Percentiles rank a stretch among this genome's conserved stretches.
Evolutionary conservation across 2,797 vertebrate genomes (phyloP).

Genomic region (Sebastes iracundus): DNA sequence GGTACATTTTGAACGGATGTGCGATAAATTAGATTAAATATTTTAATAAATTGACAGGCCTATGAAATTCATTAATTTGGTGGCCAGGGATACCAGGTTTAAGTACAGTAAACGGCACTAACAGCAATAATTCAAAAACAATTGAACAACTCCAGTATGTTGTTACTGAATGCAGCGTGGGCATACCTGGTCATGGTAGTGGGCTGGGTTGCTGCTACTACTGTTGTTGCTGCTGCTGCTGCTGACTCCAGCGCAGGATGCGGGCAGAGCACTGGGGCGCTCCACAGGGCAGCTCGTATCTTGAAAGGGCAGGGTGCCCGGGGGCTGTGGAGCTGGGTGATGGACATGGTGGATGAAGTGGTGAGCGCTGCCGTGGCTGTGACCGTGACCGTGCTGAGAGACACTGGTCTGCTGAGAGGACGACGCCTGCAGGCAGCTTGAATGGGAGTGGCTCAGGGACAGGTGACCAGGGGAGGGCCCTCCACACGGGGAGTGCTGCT

Average conservation of each 20-base stretch:
- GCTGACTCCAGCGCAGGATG: conserved; percentile 87
- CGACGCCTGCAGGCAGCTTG: conserved; percentile 91
- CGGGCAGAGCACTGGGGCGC: conserved; percentile 88
- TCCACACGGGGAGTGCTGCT: conserved; percentile 96
- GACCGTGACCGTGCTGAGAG: conserved; percentile 83
- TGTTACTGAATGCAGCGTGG: not conserved
- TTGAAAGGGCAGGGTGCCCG: conserved; percentile 87
- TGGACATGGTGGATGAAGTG: conserved; percentile 95
- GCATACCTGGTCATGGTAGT: conserved; percentile 95
- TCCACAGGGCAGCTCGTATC: conserved; percentile 92
- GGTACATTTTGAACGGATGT: too few species aligned
- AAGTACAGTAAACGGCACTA: not conserved
- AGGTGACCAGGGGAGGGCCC: conserved; percentile 91
- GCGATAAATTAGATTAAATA: too few species aligned
- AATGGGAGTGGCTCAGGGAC: conserved; percentile 88
- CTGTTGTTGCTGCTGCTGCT: conserved; percentile 68
- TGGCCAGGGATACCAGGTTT: not conserved
- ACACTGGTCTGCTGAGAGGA: conserved; percentile 78
- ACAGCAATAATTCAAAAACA: not conserved
- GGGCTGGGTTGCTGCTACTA: conserved; percentile 65
- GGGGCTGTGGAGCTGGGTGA: conserved; percentile 87
- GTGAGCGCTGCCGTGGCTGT: conserved; percentile 84
- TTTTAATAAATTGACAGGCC: not conserved
- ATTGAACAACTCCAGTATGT: not conserved
- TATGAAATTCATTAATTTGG: not conserved